A percentile compares a stretch with the other conserved stretches of the same genome.
These are phyloP conservation scores for Lagodon rhomboides DNA, from an alignment of 2,797 vertebrate species.

Conservation along the genomic window DNA sequence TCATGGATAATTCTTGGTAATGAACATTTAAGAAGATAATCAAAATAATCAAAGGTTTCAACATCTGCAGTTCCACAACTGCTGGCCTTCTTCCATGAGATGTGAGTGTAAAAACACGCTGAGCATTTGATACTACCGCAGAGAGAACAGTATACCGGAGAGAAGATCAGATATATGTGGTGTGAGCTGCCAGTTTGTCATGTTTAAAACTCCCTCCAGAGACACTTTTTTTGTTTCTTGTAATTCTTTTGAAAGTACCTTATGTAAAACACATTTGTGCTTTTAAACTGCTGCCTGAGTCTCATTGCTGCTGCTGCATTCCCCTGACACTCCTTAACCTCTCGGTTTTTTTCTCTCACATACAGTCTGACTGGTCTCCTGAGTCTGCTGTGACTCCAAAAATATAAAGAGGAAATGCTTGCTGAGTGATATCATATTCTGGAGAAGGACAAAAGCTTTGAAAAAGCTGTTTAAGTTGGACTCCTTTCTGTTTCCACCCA, in stretches of 20 bases:
- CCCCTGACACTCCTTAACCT: slow-evolving; percentile 33
- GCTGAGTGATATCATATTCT: slow-evolving; percentile 65
- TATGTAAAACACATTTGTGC: slow-evolving; percentile 30
- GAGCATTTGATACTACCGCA: slow-evolving; percentile 9
- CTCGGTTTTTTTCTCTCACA: slow-evolving; percentile 2
- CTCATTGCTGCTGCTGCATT: slow-evolving; percentile 6
- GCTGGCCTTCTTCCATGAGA: not conserved
- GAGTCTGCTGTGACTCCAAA: slow-evolving; percentile 46
- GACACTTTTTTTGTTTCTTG: not conserved
- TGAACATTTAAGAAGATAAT: no score
- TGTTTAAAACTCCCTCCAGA: not conserved
- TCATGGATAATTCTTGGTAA: no score
- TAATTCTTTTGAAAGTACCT: slow-evolving; percentile 1
- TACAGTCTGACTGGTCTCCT: slow-evolving; percentile 21
- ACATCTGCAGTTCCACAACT: not conserved
- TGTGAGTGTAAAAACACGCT: not conserved
- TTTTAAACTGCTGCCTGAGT: slow-evolving; percentile 1
- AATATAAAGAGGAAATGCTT: slow-evolving; percentile 69
- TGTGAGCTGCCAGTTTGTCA: slow-evolving; percentile 4
- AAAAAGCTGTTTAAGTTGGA: slow-evolving; percentile 25
- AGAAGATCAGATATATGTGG: slow-evolving; percentile 11
- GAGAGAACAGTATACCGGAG: not conserved
- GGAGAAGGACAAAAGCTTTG: slow-evolving; percentile 30
- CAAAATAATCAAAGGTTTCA: no score
- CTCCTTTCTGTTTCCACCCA: slow-evolving; percentile 13